Evolutionary conservation across 2,888 invertebrate species (phyloP).

Genomic region (Nomada lathburiana): DNA sequence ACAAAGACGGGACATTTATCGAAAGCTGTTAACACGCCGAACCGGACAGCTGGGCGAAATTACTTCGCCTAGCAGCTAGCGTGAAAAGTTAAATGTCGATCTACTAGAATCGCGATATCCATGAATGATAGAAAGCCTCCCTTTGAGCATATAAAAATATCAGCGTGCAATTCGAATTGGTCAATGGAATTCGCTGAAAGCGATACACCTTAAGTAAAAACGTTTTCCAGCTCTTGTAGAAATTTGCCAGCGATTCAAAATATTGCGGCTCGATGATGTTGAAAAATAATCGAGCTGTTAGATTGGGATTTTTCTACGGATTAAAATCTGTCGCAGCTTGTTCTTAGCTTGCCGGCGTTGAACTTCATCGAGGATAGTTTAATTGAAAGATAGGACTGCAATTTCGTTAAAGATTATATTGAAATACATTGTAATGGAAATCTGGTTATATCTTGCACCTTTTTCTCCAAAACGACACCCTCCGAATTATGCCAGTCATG

Average conservation of each 20-base stretch:
- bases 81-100: conserved; percentile 39
- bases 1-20: conserved; percentile 54
- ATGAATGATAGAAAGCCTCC: neutral
- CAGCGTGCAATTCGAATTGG: neutral
- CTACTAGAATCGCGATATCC: conserved; percentile 20
- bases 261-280: neutral
- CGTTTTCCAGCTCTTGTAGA: too few species aligned
- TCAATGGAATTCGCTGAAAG: neutral
- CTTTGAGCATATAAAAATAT: neutral
- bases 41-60: conserved; percentile 43
- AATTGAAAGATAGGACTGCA: too few species aligned
- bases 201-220: too few species aligned
- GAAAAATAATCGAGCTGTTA: too few species aligned
- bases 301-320: too few species aligned
- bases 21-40: conserved; percentile 44
- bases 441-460: neutral
- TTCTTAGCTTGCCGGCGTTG: too few species aligned
- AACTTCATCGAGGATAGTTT: too few species aligned
- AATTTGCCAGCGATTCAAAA: neutral
- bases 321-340: too few species aligned
- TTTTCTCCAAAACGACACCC: neutral
- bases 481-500: neutral
- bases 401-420: too few species aligned
- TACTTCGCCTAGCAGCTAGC: conserved; percentile 38
- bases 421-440: too few species aligned